Conservation (phyloP, 2,113 vertebrate species). For the Lagopus leucura region DNA sequence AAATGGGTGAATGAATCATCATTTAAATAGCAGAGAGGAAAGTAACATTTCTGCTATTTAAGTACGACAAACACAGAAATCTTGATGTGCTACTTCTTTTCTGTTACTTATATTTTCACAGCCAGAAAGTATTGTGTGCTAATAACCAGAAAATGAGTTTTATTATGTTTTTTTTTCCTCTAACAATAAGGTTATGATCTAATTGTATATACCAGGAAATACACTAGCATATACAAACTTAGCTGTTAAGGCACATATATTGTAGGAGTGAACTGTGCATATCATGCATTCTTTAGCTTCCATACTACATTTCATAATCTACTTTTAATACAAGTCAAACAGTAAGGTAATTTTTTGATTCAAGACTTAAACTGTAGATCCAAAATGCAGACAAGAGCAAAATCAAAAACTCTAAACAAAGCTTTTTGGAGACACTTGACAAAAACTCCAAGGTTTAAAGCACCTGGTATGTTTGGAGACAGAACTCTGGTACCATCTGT, state of each 20-base stretch:
- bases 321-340: neutral
- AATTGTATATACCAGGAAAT: neutral
- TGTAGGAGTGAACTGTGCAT: neutral
- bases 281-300: neutral
- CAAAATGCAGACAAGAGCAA: neutral
- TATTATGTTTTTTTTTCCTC: neutral
- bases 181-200: neutral
- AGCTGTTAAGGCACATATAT: neutral
- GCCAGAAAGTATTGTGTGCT: neutral
- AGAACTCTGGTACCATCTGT: conserved; percentile 27
- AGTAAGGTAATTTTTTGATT: neutral
- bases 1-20: neutral
- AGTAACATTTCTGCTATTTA: neutral
- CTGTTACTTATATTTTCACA: neutral
- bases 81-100: neutral
- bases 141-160: neutral
- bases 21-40: neutral
- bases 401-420: neutral
- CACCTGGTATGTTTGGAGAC: conserved; percentile 46
- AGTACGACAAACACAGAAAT: neutral
- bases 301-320: neutral
- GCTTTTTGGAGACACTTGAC: neutral
- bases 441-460: conserved; percentile 17
- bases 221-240: neutral
- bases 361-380: neutral